Base-by-base conservation (phyloP, 1,140 invertebrate species). In the Heliconius himera region DNA sequence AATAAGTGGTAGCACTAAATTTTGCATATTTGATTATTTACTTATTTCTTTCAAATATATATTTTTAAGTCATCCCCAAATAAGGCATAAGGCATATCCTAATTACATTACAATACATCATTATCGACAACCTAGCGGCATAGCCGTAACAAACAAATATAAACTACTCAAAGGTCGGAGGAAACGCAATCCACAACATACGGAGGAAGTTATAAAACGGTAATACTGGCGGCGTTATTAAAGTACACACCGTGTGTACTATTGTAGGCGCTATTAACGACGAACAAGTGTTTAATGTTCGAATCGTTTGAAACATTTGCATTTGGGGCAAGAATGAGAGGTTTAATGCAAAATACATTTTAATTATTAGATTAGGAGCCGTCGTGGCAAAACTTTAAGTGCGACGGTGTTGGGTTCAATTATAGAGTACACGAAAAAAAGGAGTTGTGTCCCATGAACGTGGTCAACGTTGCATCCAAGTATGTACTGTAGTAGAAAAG, bases 141-240 rank as follows among this genome's bases (percentile, higher is more conserved):
- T 51, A 0, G 18, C 16, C 49, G 49, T 20, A 51, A 51, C 49
- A 60, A 22, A 66, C 60, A 66, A 26, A 3, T 38, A n/a, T 29
- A 56, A 20, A 33, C 38, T 11, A 36, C 33, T 70, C 29, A 77
- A 77, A 77, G 76, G 76, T 77, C 70, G 70, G 46, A 77, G 76
- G 76, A 77, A 77, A 72, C 38, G 26, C 29, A 77, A 29, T 72
- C n/a, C 41, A 77, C 70, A 77, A 77, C 70, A 77, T 26, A 16
- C 76, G 70, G 46, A 71, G 76, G 76, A 77, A 77, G 76, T 77
- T 77, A 46, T 77, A 71, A 77, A 77, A 77, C 46, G 70, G 60
- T 72, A 72, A 71, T 72, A 71, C 75, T 76, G 26, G 75, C 3
- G 16, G 16, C 38, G 74, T 54, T 70, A 70, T 70, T 76, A 41